Evolutionary conservation across 37 sponge, comb jelly and placozoan species (phyloP), one percentile per base, ranked within the genome.

Genomic region (Lycopodina hypogea): DNA sequence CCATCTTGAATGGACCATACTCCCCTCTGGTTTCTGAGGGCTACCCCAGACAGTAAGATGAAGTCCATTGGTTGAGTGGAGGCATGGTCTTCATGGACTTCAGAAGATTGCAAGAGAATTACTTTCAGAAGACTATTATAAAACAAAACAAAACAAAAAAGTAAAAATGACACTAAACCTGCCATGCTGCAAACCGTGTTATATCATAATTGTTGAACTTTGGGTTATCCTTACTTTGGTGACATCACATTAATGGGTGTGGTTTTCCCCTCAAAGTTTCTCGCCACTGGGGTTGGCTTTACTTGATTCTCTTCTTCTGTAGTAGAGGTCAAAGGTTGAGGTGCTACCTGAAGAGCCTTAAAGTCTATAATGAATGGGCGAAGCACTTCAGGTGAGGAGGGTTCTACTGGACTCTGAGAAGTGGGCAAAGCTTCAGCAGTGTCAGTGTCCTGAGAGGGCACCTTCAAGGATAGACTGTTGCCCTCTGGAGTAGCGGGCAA

Each of bases 1-100:
- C 83, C 88, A 18, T 87, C 87, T 24, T 72, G 72, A 15, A 88
- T 68, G 21, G 39, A 23, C 92, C 92, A 91, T 53, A 35, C 68
- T 19, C 87, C 80, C 19, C 70, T 57, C 23, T 61, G 39, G 67
- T 83, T 83, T 12, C 68, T n/a, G 45, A 91, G 78, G 40, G 53
- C 40, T 15, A 83, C 80, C 30, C 92, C 87, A n/a, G 92, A 91
- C 35, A 91, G 84, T 3, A 84, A 83, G 50, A 90, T 85, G 84
- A 84, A 51, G 50, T 90, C 86, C 76, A 91, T 86, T 17, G 78
- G 69, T 59, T 63, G 55, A 2, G 64, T 37, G 30, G 69, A 57
- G 1, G 14, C 29, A 3, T 26, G 28, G 22, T 26, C 48, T 28
- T 68, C 55, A 2, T 51, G 42, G 21, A 63, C 69, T 33, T 72